phyloP scores from a whole-genome alignment of 2,113 vertebrate genomes.

The Spheniscus mendiculus region DNA sequence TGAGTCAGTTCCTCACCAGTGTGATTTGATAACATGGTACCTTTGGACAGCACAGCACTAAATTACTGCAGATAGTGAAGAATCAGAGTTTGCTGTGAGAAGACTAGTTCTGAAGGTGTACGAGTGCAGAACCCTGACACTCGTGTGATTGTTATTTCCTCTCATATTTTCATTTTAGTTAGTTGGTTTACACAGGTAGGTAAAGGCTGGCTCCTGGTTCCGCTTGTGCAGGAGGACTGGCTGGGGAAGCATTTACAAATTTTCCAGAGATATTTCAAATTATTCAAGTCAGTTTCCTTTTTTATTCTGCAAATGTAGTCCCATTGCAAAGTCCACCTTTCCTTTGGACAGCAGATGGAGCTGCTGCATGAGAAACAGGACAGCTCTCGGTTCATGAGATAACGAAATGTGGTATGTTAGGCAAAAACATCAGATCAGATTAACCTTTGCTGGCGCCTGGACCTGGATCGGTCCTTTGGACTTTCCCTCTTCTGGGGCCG shows the following conservation, averaged over 20 bases:
- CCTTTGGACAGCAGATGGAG: constrained; percentile 46
- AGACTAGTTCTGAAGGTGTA: background rate
- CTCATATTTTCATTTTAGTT: background rate
- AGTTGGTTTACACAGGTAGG: background rate
- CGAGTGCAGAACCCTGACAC: background rate
- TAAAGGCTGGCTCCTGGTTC: background rate
- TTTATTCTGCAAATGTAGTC: background rate
- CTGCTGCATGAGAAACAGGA: background rate
- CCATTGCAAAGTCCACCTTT: background rate
- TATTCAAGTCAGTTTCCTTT: background rate
- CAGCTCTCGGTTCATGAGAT: background rate
- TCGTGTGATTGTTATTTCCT: background rate
- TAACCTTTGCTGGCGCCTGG: background rate
- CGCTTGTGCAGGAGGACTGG: background rate
- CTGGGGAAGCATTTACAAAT: background rate
- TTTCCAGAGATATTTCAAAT: background rate
- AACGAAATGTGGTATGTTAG: accelerated
- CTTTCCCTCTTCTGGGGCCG: background rate
- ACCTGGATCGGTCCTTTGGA: background rate
- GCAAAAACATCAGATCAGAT: background rate
- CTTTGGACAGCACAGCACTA: background rate
- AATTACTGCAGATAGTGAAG: background rate
- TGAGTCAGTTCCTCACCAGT: background rate
- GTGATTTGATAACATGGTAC: background rate
- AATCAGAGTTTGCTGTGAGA: background rate